Base-by-base conservation (phyloP, 1,140 invertebrate genomes). In the Drosophila kurseongensis region DNA sequence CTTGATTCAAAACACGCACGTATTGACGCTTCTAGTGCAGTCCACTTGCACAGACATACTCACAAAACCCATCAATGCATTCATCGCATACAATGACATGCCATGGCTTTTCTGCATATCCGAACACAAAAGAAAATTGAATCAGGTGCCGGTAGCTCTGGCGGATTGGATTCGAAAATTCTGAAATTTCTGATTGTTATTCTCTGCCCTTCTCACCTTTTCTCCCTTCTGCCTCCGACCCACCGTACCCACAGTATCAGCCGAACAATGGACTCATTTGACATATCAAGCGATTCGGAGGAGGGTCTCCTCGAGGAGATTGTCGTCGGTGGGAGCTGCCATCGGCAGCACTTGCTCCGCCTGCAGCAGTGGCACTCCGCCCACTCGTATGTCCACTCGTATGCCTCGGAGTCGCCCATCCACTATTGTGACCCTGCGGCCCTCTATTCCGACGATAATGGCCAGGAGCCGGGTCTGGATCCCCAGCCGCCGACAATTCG, bases 221-320 rank as follows among this genome's bases (percentile, higher is more conserved):
- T 29, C 32, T 14, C 48, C 38, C 35, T 44, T 38, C 4, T 38
- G 5, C 0, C 23, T 16, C 16, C 10, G 5, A 10, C 45, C 7
- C 23, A 50, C 12, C 6, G 16, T 10, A 41, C 27, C 60, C 23
- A 63, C 60, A 91, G 90, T 69, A 83, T 84, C 68, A 91, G 90
- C 72, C 88, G 91, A 72, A 92, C 91, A 86, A 92, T 92, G 91
- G 91, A 92, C 77, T 92, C 91, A 78, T 92, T 92, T 80, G 91
- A 92, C 66, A 92, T 92, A 88, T 92, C 91, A 75, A 92, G 91
- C 80, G 91, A 92, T 59, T 91, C 90, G 14, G 91, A 92, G 77
- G 91, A 92, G 78, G 91, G 82, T 6, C 71, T 91, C 55, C 84
- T 92, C 59, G 91, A 92, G 60, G 91, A 92, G 80, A 90, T 92